Conservation (phyloP, 2,113 vertebrate species). For the Progne subis region DNA sequence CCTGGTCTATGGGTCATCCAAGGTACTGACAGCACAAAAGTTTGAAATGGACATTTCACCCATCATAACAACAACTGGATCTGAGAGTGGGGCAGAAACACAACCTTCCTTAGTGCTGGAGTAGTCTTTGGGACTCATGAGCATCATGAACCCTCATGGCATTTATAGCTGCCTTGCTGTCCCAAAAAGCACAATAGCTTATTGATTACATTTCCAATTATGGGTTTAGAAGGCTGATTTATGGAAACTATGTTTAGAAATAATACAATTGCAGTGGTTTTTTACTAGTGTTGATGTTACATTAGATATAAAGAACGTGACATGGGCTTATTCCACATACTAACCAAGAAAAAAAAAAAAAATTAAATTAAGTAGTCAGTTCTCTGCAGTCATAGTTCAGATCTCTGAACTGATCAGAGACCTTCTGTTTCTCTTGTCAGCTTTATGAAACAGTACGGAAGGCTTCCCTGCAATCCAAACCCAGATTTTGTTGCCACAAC, state of each 20-base stretch:
- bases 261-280: neutral
- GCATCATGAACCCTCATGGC: neutral
- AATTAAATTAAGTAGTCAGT: neutral
- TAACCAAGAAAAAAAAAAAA: neutral
- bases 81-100: neutral
- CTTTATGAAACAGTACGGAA: neutral
- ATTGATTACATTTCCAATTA: neutral
- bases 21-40: neutral
- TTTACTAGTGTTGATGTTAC: neutral
- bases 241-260: neutral
- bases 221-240: neutral
- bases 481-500: neutral
- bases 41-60: neutral
- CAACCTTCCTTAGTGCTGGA: accelerated
- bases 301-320: neutral
- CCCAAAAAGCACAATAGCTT: neutral
- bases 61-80: neutral
- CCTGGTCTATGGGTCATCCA: neutral
- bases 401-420: neutral
- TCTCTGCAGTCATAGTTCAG: neutral
- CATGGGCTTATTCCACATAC: neutral
- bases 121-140: neutral
- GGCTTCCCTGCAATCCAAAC: neutral
- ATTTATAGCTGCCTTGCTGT: neutral
- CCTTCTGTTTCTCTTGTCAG: neutral